A percentile compares a stretch with the other conserved stretches of the same genome.
These are phyloP conservation scores for Paradisaea rubra DNA, from an alignment of 2,113 vertebrate species.

Conservation along the genomic window DNA sequence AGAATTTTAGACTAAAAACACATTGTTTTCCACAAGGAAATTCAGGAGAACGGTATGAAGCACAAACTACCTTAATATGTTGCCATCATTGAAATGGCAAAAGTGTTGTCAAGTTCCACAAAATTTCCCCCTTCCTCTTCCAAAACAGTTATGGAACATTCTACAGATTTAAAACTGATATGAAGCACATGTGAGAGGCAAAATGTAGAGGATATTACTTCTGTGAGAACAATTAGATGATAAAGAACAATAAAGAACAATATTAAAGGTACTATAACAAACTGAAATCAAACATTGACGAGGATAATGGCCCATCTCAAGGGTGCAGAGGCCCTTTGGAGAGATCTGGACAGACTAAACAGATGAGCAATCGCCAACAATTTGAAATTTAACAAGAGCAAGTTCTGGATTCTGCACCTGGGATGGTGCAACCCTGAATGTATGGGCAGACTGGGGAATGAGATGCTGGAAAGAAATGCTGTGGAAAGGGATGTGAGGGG, in stretches of 20 bases:
- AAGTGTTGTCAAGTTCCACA: not conserved
- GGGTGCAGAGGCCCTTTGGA: not conserved
- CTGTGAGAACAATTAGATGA: not conserved
- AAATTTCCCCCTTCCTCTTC: not conserved
- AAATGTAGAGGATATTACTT: not conserved
- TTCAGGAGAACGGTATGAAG: not conserved
- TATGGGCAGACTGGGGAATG: accelerated
- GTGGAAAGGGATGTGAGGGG: accelerated
- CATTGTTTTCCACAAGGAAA: not conserved
- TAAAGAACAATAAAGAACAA: not conserved
- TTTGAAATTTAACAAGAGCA: not conserved
- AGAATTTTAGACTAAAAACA: not conserved
- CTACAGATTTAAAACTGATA: not conserved
- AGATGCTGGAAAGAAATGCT: not conserved
- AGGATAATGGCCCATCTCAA: not conserved
- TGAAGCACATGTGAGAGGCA: not conserved
- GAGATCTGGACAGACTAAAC: not conserved
- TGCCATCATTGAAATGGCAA: not conserved
- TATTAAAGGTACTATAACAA: not conserved
- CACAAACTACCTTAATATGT: not conserved
- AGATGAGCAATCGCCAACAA: not conserved
- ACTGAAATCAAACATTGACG: not conserved
- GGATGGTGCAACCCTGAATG: not conserved
- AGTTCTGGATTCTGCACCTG: not conserved
- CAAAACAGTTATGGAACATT: not conserved